Evolutionary conservation across 2,888 invertebrate species (phyloP).

Genomic region (Trichacis sp.): DNA sequence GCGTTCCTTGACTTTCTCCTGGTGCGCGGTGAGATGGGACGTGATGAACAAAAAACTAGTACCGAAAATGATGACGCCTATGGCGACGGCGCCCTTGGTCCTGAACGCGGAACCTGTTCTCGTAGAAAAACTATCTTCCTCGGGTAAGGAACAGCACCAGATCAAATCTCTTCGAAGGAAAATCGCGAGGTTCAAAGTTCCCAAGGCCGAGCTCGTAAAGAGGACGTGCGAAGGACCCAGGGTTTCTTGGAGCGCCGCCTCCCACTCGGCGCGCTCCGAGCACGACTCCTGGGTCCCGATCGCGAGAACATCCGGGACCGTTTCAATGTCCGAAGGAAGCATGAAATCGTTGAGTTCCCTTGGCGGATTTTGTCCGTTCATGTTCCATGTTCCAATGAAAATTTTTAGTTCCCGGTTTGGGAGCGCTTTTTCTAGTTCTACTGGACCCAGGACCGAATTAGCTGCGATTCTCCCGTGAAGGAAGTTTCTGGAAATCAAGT

Average conservation of each 20-base stretch:
- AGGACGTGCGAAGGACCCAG: conserved; percentile 93
- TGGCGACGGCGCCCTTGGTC: conserved; percentile 95
- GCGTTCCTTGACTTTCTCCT: conserved; percentile 87
- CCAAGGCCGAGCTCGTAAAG: conserved; percentile 71
- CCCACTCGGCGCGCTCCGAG: conserved; percentile 89
- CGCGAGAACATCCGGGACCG: conserved; percentile 90
- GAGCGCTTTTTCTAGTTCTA: conserved; percentile 87
- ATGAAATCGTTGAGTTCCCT: conserved; percentile 91
- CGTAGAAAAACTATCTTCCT: conserved; percentile 88
- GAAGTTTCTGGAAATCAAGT: conserved; percentile 79
- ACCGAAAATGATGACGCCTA: conserved; percentile 93
- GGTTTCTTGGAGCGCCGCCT: conserved; percentile 90
- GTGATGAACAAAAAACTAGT: conserved; percentile 95
- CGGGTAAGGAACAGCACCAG: conserved; percentile 95
- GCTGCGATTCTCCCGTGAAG: conserved; percentile 84
- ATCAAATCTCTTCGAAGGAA: conserved; percentile 92
- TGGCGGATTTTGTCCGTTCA: conserved; percentile 91
- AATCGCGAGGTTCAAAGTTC: conserved; percentile 87
- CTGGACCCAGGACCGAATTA: conserved; percentile 84
- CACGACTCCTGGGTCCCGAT: conserved; percentile 95
- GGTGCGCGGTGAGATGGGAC: conserved; percentile 94
- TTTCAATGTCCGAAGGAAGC: conserved; percentile 84
- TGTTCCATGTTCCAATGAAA: conserved; percentile 96
- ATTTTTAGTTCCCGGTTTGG: conserved; percentile 87
- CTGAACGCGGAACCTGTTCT: conserved; percentile 90